Conservation (phyloP, 2,797 vertebrate genomes). For the Zenarchopterus dispar region DNA sequence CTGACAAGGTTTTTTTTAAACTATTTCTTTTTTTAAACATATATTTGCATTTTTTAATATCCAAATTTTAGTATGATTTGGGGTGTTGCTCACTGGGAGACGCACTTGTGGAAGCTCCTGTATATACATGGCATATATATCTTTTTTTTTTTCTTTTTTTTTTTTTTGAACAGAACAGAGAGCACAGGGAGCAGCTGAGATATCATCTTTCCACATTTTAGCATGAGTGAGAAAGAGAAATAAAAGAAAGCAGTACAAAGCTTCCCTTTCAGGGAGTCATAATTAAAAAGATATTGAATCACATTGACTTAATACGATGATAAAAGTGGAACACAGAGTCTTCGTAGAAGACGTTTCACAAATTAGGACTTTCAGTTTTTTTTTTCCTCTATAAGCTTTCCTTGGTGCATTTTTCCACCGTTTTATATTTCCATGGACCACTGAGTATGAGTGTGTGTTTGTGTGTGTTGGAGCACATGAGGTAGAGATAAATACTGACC, state of each 20-base stretch:
- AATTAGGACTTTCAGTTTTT: slow-evolving; percentile 27
- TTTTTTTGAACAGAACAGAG: slow-evolving; percentile 20
- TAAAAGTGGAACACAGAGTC: slow-evolving; percentile 17
- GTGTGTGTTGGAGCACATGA: slow-evolving; percentile 23
- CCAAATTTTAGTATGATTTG: too few relatives aligned
- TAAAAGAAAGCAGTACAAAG: slow-evolving; percentile 16
- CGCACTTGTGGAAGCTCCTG: neutral
- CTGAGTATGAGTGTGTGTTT: slow-evolving; percentile 11
- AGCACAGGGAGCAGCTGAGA: slow-evolving; percentile 20
- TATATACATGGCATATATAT: slow-evolving; percentile 1
- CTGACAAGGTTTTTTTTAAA: too few relatives aligned
- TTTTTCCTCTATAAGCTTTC: neutral
- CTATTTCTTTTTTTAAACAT: too few relatives aligned
- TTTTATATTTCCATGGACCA: slow-evolving; percentile 43
- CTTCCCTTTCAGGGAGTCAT: slow-evolving; percentile 26
- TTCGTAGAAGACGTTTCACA: slow-evolving; percentile 3
- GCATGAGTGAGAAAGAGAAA: slow-evolving; percentile 22
- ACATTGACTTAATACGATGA: slow-evolving; percentile 27
- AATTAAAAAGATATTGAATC: slow-evolving; percentile 66
- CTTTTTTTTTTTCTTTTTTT: slow-evolving; percentile 17
- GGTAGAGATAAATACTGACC: slow-evolving; percentile 65
- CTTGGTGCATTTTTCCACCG: slow-evolving; percentile 19
- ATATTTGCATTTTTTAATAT: too few relatives aligned
- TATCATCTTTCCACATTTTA: slow-evolving; percentile 49
- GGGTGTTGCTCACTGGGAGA: too few relatives aligned